A percentile compares a stretch with the other conserved stretches of the same genome.
These are phyloP conservation scores for Sialis lutaria DNA, from an alignment of 2,888 invertebrate species.

Conservation along the genomic window DNA sequence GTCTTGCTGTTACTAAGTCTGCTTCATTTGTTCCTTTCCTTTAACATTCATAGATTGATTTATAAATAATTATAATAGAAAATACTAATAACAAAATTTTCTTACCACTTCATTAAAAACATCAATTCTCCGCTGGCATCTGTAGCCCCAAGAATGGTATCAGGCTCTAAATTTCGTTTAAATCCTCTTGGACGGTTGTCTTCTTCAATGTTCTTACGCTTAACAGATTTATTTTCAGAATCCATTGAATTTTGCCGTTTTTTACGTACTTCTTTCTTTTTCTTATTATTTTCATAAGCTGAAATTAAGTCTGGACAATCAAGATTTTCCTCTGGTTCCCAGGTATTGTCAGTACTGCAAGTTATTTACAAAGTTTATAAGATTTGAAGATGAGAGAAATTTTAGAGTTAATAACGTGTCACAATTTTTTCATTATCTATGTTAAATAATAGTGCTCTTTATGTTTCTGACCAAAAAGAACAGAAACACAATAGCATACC, in stretches of 20 bases:
- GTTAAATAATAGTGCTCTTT: too few relatives aligned
- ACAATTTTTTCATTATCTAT: background rate
- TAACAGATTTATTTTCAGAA: conserved; percentile 16
- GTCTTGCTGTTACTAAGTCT: conserved; percentile 45
- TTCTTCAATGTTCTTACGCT: conserved; percentile 22
- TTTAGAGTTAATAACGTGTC: background rate
- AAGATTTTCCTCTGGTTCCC: conserved; percentile 69
- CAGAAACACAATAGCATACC: too few relatives aligned
- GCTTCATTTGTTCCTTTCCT: conserved; percentile 41
- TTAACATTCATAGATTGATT: conserved; percentile 7
- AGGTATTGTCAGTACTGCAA: conserved; percentile 39
- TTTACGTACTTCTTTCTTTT: background rate
- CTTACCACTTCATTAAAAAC: conserved; percentile 80
- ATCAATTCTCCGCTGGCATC: conserved; percentile 74
- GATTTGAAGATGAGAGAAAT: background rate
- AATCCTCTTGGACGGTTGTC: conserved; percentile 46
- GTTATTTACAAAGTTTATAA: background rate
- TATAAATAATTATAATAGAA: conserved; percentile 1
- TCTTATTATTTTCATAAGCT: conserved; percentile 4
- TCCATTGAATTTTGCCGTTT: background rate
- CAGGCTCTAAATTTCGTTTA: conserved; percentile 60
- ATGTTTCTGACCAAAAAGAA: too few relatives aligned
- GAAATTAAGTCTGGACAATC: conserved; percentile 52
- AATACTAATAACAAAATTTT: background rate
- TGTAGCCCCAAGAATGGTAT: conserved; percentile 79